A percentile compares a stretch with the other conserved stretches of the same genome.
These are phyloP conservation scores for Chionomys nivalis DNA, from an alignment of 2,113 vertebrate species.

Conservation along the genomic window DNA sequence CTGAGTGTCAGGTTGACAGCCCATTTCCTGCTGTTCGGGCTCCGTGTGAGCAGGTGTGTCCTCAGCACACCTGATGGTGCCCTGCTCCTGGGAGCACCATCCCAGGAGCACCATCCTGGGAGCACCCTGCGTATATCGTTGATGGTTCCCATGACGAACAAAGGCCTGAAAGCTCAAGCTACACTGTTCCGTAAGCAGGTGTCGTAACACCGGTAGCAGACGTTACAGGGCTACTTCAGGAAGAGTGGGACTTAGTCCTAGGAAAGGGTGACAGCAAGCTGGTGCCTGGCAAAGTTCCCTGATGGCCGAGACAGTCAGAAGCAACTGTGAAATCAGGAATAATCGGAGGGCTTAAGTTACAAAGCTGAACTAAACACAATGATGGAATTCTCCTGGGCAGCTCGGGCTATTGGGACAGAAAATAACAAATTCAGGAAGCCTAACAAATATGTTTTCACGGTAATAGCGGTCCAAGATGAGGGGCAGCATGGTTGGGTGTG, in stretches of 20 bases:
- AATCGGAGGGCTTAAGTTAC: background rate
- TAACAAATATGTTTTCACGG: background rate
- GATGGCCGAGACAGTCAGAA: background rate
- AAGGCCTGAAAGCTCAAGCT: no score
- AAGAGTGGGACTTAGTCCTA: background rate
- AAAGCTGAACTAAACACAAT: background rate
- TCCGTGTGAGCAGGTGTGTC: background rate
- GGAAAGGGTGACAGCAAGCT: background rate
- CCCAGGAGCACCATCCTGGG: no score
- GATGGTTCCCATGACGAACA: rapidly evolving
- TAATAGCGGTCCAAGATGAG: background rate
- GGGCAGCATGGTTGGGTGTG: background rate
- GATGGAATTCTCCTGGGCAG: rapidly evolving
- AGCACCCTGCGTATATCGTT: background rate
- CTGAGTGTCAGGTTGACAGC: background rate
- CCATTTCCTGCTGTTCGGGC: background rate
- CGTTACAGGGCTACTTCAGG: background rate
- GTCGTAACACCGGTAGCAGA: rapidly evolving
- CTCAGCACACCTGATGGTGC: background rate
- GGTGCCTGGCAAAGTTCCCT: background rate
- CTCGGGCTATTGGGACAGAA: background rate
- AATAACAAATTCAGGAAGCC: background rate
- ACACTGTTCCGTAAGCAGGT: background rate
- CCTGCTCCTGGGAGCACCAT: background rate
- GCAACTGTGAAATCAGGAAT: background rate